Conservation (phyloP, 2,888 invertebrate species). For the Nowickia ferox region DNA sequence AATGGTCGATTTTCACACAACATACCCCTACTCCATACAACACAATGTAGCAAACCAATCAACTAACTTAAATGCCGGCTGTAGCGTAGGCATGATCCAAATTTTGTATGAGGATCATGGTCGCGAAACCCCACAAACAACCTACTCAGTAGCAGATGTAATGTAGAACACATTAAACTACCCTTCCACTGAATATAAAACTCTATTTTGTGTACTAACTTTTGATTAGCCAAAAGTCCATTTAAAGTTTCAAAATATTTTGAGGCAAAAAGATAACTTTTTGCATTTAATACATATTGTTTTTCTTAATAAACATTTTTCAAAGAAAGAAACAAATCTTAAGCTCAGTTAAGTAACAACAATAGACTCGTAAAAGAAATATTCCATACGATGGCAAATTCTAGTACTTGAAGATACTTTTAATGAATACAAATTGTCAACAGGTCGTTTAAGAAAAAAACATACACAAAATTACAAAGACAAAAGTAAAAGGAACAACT, state of each 20-base stretch:
- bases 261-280: background rate
- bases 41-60: too few species aligned
- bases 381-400: conserved; percentile 56
- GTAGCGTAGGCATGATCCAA: too few species aligned
- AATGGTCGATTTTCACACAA: too few species aligned
- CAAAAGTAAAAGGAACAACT: background rate
- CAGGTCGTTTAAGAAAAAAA: conserved; percentile 74
- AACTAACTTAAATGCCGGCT: too few species aligned
- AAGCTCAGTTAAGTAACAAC: conserved; percentile 54
- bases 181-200: too few species aligned
- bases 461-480: background rate
- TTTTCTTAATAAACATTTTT: background rate
- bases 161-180: too few species aligned
- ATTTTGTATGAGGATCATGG: too few species aligned
- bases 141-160: too few species aligned
- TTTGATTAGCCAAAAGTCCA: background rate
- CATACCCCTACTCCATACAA: too few species aligned
- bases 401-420: conserved; percentile 72
- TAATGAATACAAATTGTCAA: conserved; percentile 82
- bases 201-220: background rate
- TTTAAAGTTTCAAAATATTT: conserved; percentile 6
- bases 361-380: conserved; percentile 21
- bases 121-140: too few species aligned
- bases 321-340: conserved; percentile 12
- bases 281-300: background rate